phyloP scores from a whole-genome alignment of 2,113 vertebrate genomes.

The Micromys minutus region DNA sequence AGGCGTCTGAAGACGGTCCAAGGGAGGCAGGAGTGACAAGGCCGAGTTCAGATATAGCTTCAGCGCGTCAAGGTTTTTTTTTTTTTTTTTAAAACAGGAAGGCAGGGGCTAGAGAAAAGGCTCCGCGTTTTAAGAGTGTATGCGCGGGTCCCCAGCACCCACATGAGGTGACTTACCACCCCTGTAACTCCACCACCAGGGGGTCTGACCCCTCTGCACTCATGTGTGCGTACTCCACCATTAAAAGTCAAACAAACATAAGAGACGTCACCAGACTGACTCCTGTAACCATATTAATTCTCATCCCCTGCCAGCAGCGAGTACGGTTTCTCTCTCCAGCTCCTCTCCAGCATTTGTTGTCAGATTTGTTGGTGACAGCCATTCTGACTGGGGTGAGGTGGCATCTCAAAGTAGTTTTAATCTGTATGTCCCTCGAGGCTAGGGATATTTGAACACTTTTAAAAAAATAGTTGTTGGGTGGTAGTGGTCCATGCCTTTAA shows the following conservation, averaged over 20 bases:
- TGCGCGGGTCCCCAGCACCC: neutral
- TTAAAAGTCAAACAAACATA: neutral
- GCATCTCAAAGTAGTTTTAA: too few species aligned
- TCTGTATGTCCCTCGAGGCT: neutral
- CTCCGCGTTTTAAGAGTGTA: neutral
- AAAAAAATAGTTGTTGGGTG: neutral
- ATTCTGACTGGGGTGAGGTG: too few species aligned
- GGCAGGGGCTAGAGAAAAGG: neutral
- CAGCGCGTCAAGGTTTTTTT: too few species aligned
- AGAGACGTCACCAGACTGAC: too few species aligned
- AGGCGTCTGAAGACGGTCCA: neutral
- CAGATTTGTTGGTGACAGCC: too few species aligned
- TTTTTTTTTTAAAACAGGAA: neutral
- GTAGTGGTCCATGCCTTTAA: neutral
- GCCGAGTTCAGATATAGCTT: neutral
- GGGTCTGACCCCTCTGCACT: neutral
- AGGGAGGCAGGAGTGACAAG: neutral
- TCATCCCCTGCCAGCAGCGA: too few species aligned
- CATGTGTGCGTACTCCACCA: neutral
- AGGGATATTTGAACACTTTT: neutral
- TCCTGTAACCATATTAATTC: too few species aligned
- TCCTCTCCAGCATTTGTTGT: too few species aligned
- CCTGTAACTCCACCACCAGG: neutral
- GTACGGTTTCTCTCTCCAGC: too few species aligned
- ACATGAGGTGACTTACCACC: neutral